A percentile compares a stretch with the other conserved stretches of the same genome.
Evolutionary conservation across 2,797 vertebrate species (phyloP).

Genomic region (Poecile montanus): DNA sequence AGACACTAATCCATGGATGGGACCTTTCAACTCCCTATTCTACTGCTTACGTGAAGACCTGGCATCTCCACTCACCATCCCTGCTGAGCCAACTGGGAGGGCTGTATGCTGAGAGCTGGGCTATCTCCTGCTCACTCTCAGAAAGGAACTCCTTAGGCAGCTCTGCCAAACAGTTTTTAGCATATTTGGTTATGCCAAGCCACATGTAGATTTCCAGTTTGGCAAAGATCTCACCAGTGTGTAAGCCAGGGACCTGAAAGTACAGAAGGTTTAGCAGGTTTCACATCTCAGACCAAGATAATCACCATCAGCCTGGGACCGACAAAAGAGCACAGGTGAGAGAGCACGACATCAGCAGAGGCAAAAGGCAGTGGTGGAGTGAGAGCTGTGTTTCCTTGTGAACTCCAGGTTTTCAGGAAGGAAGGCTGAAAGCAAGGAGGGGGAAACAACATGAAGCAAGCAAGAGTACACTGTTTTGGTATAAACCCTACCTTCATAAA

Average conservation of each 20-base stretch:
- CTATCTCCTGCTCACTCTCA: constrained; percentile 62
- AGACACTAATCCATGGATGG: not conserved
- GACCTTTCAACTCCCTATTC: not conserved
- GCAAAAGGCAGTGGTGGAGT: not conserved
- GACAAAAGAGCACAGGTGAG: not conserved
- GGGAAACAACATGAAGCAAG: not conserved
- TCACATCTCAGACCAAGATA: not conserved
- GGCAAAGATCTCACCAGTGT: constrained; percentile 85
- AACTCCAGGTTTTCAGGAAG: not conserved
- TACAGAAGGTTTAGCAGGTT: not conserved
- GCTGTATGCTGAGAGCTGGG: constrained; percentile 45
- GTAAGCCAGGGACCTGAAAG: constrained; percentile 84
- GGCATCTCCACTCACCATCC: constrained; percentile 80
- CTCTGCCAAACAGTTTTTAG: constrained; percentile 81
- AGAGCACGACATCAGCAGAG: not conserved
- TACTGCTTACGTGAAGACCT: not conserved
- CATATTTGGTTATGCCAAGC: constrained; percentile 88
- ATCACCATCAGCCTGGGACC: constrained; percentile 68
- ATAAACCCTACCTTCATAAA: constrained; percentile 84
- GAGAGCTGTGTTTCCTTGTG: not conserved
- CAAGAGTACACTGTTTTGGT: not conserved
- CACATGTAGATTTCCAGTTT: constrained; percentile 93
- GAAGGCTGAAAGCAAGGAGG: not conserved
- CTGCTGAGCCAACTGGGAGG: constrained; percentile 81
- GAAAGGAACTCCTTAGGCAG: constrained; percentile 87